Percentiles rank a stretch among this genome's conserved stretches.
These are phyloP conservation scores for Catocala fraxini DNA, from an alignment of 2,888 invertebrate genomes.

Conservation along the genomic window DNA sequence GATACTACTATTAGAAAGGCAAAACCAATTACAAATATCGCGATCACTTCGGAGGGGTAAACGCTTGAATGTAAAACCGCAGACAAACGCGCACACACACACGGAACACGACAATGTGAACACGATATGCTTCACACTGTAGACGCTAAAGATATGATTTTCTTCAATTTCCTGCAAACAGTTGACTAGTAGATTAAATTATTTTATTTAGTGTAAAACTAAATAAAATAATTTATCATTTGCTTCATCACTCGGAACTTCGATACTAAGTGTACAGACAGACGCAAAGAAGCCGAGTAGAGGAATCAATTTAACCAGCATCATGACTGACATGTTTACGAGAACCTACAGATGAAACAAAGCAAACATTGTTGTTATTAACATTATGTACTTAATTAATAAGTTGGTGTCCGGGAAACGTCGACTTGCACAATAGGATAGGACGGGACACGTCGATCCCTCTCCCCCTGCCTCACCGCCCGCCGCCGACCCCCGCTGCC, in stretches of 20 bases:
- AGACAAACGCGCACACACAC: constrained; percentile 23
- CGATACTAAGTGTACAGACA: neutral
- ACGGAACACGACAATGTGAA: constrained; percentile 5
- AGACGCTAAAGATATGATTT: constrained; percentile 5
- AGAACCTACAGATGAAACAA: constrained; percentile 44
- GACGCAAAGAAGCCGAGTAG: neutral
- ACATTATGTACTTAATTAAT: constrained; percentile 66
- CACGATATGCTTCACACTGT: constrained; percentile 3
- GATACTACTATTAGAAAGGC: constrained; percentile 6
- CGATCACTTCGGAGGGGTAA: constrained; percentile 17
- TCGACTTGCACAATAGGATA: constrained; percentile 68
- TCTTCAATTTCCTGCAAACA: constrained; percentile 8
- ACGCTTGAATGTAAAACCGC: constrained; percentile 26
- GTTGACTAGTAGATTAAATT: constrained; percentile 8
- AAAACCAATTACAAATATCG: constrained; percentile 25
- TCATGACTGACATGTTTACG: constrained; percentile 20
- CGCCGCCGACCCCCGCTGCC: constrained; percentile 49
- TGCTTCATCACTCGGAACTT: neutral
- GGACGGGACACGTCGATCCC: constrained; percentile 67
- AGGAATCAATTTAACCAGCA: constrained; percentile 19
- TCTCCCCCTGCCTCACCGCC: constrained; percentile 26
- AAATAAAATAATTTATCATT: too few relatives aligned
- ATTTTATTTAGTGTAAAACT: constrained; percentile 3
- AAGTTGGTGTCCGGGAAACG: constrained; percentile 68
- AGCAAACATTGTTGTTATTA: constrained; percentile 54